These are phyloP conservation scores for Folsomia candida DNA, from an alignment of 2,888 invertebrate species.

Conservation along the genomic window DNA sequence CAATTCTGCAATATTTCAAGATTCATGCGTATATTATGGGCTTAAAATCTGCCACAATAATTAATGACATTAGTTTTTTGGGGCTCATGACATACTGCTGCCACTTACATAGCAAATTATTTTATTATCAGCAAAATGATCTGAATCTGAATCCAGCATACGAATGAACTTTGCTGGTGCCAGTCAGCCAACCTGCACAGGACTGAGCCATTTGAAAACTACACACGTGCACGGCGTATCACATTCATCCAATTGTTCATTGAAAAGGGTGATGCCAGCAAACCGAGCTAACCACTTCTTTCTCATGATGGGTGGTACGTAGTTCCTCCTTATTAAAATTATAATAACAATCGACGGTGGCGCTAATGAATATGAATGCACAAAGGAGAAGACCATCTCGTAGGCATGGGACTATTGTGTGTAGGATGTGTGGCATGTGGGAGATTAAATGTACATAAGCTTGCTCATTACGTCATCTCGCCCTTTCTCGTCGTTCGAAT, in stretches of 20 bases:
- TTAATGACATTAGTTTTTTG: constrained; percentile 3
- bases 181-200: not conserved
- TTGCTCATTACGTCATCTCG: not conserved
- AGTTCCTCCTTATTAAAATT: constrained; percentile 18
- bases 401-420: not conserved
- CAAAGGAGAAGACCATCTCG: not conserved
- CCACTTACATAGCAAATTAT: not conserved
- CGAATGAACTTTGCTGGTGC: not conserved
- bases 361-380: constrained; percentile 7
- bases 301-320: constrained; percentile 19
- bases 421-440: not conserved
- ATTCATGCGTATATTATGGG: not conserved
- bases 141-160: constrained; percentile 2
- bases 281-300: not conserved
- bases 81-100: not conserved
- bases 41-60: not conserved
- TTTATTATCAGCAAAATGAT: constrained; percentile 1
- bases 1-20: not conserved
- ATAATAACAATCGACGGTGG: constrained; percentile 15
- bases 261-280: not conserved
- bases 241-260: not conserved
- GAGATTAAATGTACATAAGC: too few species aligned
- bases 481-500: not conserved
- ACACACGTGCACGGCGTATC: constrained; percentile 14
- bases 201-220: not conserved